phyloP scores from a whole-genome alignment of 2,888 invertebrate species.

The Drosophila stalkeri region DNA sequence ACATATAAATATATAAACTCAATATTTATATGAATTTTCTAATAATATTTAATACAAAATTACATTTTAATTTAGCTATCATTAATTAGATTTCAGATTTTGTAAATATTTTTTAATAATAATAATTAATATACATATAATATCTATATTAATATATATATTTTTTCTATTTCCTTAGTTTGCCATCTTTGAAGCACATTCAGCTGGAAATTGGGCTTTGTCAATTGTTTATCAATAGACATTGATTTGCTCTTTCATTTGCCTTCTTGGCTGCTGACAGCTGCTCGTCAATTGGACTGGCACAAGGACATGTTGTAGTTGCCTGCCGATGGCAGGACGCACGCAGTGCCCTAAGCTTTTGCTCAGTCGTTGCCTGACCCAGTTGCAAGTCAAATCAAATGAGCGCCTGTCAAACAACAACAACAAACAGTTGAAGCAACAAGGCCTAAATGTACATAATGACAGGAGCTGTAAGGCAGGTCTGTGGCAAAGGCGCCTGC shows the following conservation, averaged over 20 bases:
- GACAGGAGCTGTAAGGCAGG: constrained; percentile 38
- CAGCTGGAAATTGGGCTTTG: constrained; percentile 36
- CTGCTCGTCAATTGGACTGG: constrained; percentile 52
- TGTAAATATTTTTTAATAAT: no score
- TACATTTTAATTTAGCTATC: no score
- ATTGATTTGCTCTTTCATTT: constrained; percentile 39
- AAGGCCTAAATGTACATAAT: constrained; percentile 70
- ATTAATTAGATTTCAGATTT: no score
- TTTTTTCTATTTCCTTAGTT: not conserved
- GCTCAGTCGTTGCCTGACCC: constrained; percentile 50
- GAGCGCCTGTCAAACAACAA: constrained; percentile 49
- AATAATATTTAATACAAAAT: no score
- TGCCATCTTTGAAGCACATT: constrained; percentile 24
- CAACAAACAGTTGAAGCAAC: constrained; percentile 57
- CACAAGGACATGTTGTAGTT: constrained; percentile 51
- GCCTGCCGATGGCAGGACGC: not conserved
- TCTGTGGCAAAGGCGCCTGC: constrained; percentile 15
- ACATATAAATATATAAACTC: no score
- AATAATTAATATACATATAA: no score
- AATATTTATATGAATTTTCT: no score
- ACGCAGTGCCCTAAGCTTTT: not conserved
- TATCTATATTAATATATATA: not conserved
- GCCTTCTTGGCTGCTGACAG: constrained; percentile 60
- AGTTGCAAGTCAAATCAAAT: constrained; percentile 61
- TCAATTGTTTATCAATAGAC: constrained; percentile 56